Conservation (phyloP, 2,888 invertebrate species). For the Hydrotaea cyrtoneurina region DNA sequence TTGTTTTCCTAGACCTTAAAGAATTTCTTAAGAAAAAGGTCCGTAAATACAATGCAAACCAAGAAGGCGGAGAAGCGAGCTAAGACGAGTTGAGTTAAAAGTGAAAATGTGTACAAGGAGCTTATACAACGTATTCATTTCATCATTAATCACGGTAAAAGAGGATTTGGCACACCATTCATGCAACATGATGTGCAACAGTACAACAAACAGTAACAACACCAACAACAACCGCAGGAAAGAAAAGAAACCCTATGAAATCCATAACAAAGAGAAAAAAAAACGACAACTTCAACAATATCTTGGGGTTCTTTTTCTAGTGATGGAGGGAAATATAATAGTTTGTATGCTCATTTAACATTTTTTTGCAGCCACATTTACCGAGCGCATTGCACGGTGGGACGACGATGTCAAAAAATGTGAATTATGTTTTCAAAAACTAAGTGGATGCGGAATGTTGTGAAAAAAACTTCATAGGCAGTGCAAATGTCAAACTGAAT, state of each 20-base stretch:
- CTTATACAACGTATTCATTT: conserved; percentile 62
- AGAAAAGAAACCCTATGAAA: conserved; percentile 17
- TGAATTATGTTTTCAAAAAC: neutral
- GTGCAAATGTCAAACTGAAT: no score
- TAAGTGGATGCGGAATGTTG: no score
- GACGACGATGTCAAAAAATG: neutral
- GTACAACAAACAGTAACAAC: neutral
- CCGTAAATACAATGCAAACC: neutral
- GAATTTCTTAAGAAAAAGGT: conserved; percentile 43
- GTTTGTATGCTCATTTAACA: conserved; percentile 36
- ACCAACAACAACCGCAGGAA: neutral
- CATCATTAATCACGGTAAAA: conserved; percentile 65
- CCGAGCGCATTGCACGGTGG: neutral
- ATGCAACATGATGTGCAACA: conserved; percentile 43
- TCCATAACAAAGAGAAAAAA: neutral
- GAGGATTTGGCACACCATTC: conserved; percentile 65
- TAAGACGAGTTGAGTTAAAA: conserved; percentile 51
- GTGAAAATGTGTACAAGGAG: conserved; percentile 62
- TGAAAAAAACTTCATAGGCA: no score
- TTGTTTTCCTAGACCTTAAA: conserved; percentile 42
- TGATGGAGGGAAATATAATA: conserved; percentile 21
- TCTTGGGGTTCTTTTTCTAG: conserved; percentile 24
- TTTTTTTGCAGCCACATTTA: neutral
- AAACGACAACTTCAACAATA: conserved; percentile 13
- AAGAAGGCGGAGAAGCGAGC: neutral